Conservation (phyloP, 2,797 vertebrate genomes). For the Carduelis carduelis region DNA sequence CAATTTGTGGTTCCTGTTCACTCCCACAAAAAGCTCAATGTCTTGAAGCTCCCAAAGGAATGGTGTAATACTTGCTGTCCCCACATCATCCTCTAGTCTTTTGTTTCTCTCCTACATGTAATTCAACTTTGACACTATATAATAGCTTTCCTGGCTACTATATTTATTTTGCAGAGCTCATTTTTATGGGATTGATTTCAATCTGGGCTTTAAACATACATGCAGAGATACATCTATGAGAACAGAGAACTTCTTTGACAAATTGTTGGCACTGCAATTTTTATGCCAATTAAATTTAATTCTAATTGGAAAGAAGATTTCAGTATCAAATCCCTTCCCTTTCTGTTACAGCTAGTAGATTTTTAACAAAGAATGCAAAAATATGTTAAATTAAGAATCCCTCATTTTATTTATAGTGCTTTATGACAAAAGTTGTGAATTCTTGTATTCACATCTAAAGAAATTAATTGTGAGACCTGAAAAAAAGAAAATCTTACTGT, state of each 20-base stretch:
- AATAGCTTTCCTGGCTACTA: neutral
- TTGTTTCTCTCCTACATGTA: neutral
- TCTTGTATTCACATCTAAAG: neutral
- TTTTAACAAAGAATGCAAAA: neutral
- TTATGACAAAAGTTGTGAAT: neutral
- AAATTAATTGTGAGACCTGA: neutral
- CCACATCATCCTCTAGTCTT: neutral
- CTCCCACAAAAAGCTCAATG: rapidly evolving
- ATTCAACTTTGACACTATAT: neutral
- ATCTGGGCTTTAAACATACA: neutral
- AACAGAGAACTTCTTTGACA: neutral
- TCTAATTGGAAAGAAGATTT: neutral
- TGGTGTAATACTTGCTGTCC: neutral
- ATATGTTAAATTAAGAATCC: neutral
- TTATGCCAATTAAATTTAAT: neutral
- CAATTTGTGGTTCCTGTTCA: neutral
- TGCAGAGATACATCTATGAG: rapidly evolving
- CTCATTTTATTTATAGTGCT: neutral
- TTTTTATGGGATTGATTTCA: neutral
- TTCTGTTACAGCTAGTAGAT: neutral
- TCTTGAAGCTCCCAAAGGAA: neutral
- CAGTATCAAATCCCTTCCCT: neutral
- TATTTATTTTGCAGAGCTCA: neutral
- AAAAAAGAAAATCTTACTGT: neutral
- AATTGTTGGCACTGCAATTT: neutral